Percentiles rank a stretch among this genome's conserved stretches.
Conservation (phyloP, 2,797 vertebrate genomes). For the Brachymystax lenok region DNA sequence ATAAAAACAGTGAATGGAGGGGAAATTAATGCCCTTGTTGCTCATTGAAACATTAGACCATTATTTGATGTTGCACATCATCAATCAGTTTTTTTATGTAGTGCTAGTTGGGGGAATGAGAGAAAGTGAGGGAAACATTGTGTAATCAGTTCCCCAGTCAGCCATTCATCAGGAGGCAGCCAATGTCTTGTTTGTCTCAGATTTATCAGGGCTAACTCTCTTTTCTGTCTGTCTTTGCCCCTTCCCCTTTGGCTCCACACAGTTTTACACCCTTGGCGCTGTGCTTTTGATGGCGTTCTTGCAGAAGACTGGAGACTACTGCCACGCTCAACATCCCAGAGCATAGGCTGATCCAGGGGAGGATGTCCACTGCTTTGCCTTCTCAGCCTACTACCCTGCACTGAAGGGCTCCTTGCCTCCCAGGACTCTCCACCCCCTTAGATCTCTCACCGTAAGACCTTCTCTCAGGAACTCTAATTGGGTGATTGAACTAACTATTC, state of each 20-base stretch:
- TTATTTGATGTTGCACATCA: neutral
- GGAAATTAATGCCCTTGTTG: neutral
- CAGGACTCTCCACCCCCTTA: conserved; percentile 8
- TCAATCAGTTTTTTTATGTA: neutral
- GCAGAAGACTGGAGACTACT: conserved; percentile 83
- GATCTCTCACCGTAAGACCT: neutral
- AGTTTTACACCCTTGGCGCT: neutral
- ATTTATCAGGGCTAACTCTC: neutral
- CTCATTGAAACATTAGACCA: neutral
- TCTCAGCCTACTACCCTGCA: neutral
- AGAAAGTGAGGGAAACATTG: neutral
- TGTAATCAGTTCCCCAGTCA: neutral
- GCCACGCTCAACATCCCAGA: conserved; percentile 72
- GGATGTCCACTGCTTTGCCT: conserved; percentile 15
- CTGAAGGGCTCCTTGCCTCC: conserved; percentile 32
- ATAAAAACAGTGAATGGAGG: neutral
- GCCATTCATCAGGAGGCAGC: neutral
- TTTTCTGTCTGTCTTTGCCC: neutral
- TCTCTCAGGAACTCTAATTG: neutral
- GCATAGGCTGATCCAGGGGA: conserved; percentile 47
- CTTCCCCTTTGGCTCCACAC: neutral
- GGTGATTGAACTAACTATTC: neutral
- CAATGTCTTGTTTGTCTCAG: neutral
- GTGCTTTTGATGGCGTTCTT: conserved; percentile 85
- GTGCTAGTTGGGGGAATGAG: no score